Percentiles rank a stretch among this genome's conserved stretches.
Conservation (phyloP, 2,113 vertebrate species). For the Bufo gargarizans region DNA sequence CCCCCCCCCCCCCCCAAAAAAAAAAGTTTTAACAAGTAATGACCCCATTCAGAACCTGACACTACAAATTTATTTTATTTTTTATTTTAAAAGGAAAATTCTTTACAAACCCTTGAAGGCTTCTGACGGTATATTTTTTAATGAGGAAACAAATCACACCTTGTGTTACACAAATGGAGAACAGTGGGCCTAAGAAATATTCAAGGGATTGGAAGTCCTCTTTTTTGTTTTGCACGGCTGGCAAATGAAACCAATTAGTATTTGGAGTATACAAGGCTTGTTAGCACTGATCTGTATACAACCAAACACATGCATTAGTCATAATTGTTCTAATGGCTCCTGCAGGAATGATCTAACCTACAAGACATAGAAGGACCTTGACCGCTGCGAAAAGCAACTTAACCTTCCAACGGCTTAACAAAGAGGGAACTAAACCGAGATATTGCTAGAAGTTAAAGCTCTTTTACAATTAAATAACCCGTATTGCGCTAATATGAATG, state of each 20-base stretch:
- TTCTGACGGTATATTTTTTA: not conserved
- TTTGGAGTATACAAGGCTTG: not conserved
- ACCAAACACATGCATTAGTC: not conserved
- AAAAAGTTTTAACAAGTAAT: not conserved
- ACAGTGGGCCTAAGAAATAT: not conserved
- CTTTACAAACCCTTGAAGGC: not conserved
- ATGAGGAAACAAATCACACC: constrained; percentile 17
- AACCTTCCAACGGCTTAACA: not conserved
- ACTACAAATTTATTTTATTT: not conserved
- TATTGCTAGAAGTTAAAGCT: not conserved
- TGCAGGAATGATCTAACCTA: not conserved
- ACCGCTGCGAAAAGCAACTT: not conserved
- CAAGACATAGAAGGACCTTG: not conserved
- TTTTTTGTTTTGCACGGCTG: not conserved
- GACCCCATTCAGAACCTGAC: not conserved
- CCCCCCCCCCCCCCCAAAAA: too few relatives aligned
- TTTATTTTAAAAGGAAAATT: not conserved
- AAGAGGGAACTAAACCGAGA: too few relatives aligned
- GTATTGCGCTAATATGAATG: too few relatives aligned
- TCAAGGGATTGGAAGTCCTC: not conserved
- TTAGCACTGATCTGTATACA: not conserved
- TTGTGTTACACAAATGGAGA: not conserved
- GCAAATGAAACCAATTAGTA: not conserved
- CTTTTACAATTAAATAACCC: too few relatives aligned
- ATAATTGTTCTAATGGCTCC: constrained; percentile 2